phyloP scores from a whole-genome alignment of 23 tunicate genomes.

The Oikopleura dioica region DNA sequence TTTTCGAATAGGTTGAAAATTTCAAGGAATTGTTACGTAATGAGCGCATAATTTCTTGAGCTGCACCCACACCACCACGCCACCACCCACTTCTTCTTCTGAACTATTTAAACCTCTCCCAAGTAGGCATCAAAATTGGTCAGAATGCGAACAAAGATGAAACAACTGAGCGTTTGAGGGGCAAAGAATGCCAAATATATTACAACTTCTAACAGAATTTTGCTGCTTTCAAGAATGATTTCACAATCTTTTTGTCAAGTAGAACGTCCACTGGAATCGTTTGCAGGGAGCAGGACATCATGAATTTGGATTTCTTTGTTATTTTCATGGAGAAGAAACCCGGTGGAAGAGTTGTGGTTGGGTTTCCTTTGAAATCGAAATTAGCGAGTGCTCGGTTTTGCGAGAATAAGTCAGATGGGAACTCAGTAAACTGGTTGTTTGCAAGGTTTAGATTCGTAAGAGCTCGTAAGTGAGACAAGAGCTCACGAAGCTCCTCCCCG shows the following conservation, averaged over 20 bases:
- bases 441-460: background rate
- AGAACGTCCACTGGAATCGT: background rate
- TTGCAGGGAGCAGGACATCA: background rate
- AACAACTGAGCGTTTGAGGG: too few species aligned
- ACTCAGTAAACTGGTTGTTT: background rate
- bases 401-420: background rate
- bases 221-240: background rate
- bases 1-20: too few species aligned
- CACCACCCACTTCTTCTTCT: too few species aligned
- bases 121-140: too few species aligned
- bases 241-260: background rate
- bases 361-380: background rate
- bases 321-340: background rate
- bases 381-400: background rate
- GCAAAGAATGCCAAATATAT: too few species aligned
- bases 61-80: too few species aligned
- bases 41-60: too few species aligned
- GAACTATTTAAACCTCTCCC: too few species aligned
- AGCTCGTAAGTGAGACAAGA: background rate
- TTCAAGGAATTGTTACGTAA: too few species aligned
- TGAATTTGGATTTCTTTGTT: background rate
- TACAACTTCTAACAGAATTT: background rate
- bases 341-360: background rate
- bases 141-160: too few species aligned
- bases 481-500: background rate